These are phyloP conservation scores for Zaprionus africanus DNA, from an alignment of 1,140 invertebrate genomes.

Conservation along the genomic window DNA sequence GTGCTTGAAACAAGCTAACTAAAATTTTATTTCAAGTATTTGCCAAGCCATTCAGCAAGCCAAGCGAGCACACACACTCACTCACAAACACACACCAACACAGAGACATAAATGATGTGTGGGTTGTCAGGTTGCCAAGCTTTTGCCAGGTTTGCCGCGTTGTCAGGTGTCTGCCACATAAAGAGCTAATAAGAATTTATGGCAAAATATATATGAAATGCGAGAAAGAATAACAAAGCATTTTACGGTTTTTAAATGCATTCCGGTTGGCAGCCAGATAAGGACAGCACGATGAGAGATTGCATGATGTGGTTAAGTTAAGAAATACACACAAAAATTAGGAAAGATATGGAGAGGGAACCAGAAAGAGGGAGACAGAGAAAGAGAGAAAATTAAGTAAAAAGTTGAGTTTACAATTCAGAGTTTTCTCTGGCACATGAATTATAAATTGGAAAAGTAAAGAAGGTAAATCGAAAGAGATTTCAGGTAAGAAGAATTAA, in stretches of 20 bases:
- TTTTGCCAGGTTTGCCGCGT: background rate
- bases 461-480: background rate
- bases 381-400: background rate
- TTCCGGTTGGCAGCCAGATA: background rate
- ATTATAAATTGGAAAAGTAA: background rate
- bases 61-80: background rate
- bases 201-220: slow-evolving; percentile 9
- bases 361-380: background rate
- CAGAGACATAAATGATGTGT: background rate
- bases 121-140: background rate
- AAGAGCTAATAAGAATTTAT: slow-evolving; percentile 31
- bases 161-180: slow-evolving; percentile 16
- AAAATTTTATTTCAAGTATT: slow-evolving; percentile 37
- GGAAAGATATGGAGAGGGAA: background rate
- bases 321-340: background rate
- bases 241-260: slow-evolving; percentile 6
- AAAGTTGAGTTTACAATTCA: background rate
- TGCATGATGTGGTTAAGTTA: background rate
- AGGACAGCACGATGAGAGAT: background rate
- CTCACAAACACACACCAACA: background rate
- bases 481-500: too few relatives aligned
- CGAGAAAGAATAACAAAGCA: slow-evolving; percentile 7
- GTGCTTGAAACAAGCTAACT: slow-evolving; percentile 21
- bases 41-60: slow-evolving; percentile 31
- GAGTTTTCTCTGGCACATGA: background rate